Evolutionary conservation across 2,888 invertebrate genomes (phyloP), one percentile per base, ranked within the genome.

Genomic region (Nebria brevicollis): DNA sequence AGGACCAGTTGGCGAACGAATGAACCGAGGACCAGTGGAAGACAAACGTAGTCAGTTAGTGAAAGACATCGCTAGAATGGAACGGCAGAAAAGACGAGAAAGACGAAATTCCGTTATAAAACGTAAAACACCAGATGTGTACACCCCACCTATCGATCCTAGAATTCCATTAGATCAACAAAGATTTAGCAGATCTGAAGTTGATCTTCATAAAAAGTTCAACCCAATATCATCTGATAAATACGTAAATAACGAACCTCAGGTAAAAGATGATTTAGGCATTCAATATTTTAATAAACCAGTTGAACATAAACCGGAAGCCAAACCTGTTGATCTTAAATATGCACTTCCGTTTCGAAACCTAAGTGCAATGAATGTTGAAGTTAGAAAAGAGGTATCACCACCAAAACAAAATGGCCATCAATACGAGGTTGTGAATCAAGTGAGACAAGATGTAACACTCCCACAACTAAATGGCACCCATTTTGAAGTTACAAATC

Each of bases 71-170:
- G 72, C 82, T 77, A 75, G 78, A 74, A 70, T 82, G 15, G 79
- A 79, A 66, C 73, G 74, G 70, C 77, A 82, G 74, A 76, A 77
- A 68, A 66, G 77, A 70, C 75, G 82, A 20, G 84, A 84, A 78
- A 83, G 85, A 20, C 78, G 85, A 77, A 66, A 81, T 6, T 83
- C 84, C 0, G 83, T 82, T 15, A 80, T 84, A 1, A 84, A 78
- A 54, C 70, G 83, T 66, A 84, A 83, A 73, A 85, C 84, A 82
- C 84, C 86, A 10, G 84, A 84, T 43, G 83, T 85, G 42, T 89
- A 89, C 82, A 87, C 86, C 72, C 89, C 89, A 1, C 89, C 89
- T 1, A 87, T 89, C 34, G 89, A 89, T 86, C 89, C 89, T 11
- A 84, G 89, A 81, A 88, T 89, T 81, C 89, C 89, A 2, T 83